Base-by-base conservation (phyloP, 2,113 vertebrate genomes). In the Grantiella picta region DNA sequence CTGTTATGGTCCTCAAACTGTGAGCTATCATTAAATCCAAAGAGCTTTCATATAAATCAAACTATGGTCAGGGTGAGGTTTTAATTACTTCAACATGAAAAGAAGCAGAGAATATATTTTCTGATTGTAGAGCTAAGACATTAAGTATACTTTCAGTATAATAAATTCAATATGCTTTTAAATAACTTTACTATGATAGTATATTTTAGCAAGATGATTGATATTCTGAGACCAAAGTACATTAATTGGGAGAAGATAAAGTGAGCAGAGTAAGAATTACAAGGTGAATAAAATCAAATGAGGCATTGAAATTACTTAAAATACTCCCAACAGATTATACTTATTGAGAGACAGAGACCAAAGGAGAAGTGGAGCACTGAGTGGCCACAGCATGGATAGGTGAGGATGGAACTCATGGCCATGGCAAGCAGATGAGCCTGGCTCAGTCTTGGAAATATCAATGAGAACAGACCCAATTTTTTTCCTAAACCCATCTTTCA, bases 391-490 rank as follows among this genome's bases (percentile, higher is more conserved):
- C 33, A 52, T 1, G 1, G 54, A 38, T 36, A 49, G 24, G 40
- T 56, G 69, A 84, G 68, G n/a, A 15, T 22, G 52, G 17, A 47
- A 36, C n/a, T 44, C 21, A 11, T 1, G 2, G 31, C 44, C 36
- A 3, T 9, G n/a, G 6, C 2, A 7, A 20, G 18, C 25, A 49
- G 66, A 12, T 33, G 60, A 56, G 21, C 19, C 63, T 40, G 15
- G 29, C 33, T 80, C 40, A n/a, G 8, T 25, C 52, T 53, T 76
- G 44, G 25, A 60, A 50, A 82, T 44, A 6, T 38, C 65, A 85
- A 21, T 7, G 8, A 40, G 19, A 82, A 91, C 20, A 82, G 33
- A 61, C 6, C 0, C 6, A 10, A 0, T 21, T 47, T 47, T 50
- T 89, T 56, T 38, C 2, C 36, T 47, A 88, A 77, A 59, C 2